A percentile compares a stretch with the other conserved stretches of the same genome.
phyloP scores from a whole-genome alignment of 2,888 invertebrate genomes.

The Galerucella nymphaeae region DNA sequence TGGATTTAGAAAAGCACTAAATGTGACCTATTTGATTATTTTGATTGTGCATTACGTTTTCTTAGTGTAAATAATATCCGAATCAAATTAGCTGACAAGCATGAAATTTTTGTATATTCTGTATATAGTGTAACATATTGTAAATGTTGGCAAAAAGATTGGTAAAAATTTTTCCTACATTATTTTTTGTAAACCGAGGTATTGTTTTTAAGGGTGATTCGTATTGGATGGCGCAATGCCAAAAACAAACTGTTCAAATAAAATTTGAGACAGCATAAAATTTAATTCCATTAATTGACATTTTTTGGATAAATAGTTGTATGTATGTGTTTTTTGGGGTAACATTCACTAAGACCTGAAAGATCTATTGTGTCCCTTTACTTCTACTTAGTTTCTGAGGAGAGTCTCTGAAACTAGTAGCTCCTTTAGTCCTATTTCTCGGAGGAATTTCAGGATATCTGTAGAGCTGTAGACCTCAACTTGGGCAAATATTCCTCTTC shows the following conservation, averaged over 20 bases:
- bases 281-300: too few relatives aligned
- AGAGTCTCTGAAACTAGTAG: too few relatives aligned
- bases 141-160: conserved; percentile 56
- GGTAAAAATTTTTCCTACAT: conserved; percentile 52
- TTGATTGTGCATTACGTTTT: conserved; percentile 20
- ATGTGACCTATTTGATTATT: not conserved
- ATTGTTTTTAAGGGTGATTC: conserved; percentile 4
- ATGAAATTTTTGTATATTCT: conserved; percentile 45
- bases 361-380: too few relatives aligned
- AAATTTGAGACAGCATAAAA: not conserved
- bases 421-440: too few relatives aligned
- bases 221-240: not conserved
- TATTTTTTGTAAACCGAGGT: conserved; percentile 50
- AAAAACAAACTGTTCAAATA: not conserved
- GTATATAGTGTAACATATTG: conserved; percentile 55
- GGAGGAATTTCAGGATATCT: too few relatives aligned
- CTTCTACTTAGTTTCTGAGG: too few relatives aligned
- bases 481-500: too few relatives aligned
- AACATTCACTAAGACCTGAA: too few relatives aligned
- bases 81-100: conserved; percentile 18
- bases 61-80: conserved; percentile 25
- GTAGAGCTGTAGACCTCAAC: too few relatives aligned
- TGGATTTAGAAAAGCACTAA: not conserved
- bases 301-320: too few relatives aligned
- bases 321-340: too few relatives aligned